Evolutionary conservation across 2,888 invertebrate species (phyloP).

Genomic region (Pheosia gnoma): DNA sequence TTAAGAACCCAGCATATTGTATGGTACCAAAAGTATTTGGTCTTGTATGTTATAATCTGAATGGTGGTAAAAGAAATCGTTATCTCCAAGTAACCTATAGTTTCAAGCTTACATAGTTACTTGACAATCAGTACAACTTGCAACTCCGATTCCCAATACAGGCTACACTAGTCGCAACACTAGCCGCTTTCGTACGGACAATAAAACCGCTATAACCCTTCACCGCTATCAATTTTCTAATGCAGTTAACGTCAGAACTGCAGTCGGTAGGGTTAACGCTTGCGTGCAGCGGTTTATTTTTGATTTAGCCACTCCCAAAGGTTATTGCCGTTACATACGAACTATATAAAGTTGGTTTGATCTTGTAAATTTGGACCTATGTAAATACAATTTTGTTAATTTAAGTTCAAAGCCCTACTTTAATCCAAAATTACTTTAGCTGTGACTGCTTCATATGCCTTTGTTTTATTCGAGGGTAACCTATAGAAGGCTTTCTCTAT

Average conservation of each 20-base stretch:
- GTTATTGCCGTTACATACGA: slow-evolving; percentile 14
- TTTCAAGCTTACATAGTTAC: not conserved
- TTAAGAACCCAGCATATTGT: too few species aligned
- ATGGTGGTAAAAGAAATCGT: too few species aligned
- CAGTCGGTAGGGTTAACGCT: slow-evolving; percentile 34
- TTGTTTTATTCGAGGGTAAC: too few species aligned
- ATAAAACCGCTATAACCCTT: slow-evolving; percentile 59
- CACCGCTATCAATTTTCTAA: slow-evolving; percentile 60
- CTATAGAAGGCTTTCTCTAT: too few species aligned
- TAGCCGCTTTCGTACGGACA: slow-evolving; percentile 30
- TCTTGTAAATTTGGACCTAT: not conserved
- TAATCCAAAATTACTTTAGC: too few species aligned
- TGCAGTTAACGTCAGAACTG: slow-evolving; percentile 63
- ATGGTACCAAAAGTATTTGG: too few species aligned
- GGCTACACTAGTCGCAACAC: slow-evolving; percentile 14
- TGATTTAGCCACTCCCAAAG: slow-evolving; percentile 15
- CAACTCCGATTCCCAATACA: not conserved
- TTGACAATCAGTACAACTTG: not conserved
- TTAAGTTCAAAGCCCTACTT: too few species aligned
- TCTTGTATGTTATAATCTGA: too few species aligned
- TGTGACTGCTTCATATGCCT: too few species aligned
- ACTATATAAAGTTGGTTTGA: not conserved
- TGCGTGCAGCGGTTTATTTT: slow-evolving; percentile 20
- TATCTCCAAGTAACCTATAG: too few species aligned
- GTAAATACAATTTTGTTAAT: too few species aligned